phyloP scores from a whole-genome alignment of 2,888 invertebrate species.

The Watsonalla cultraria region DNA sequence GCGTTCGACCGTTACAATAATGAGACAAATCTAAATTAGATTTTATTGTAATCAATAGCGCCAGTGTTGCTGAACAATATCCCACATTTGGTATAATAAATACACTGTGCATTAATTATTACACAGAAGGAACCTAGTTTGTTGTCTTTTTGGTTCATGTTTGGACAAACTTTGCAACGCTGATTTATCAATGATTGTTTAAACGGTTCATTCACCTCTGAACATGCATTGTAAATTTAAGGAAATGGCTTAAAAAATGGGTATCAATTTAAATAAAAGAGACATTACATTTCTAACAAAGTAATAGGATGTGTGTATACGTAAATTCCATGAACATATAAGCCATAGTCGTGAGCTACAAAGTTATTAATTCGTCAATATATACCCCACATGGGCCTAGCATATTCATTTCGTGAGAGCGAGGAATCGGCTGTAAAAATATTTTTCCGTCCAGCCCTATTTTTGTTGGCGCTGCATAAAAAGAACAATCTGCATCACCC shows the following conservation, averaged over 20 bases:
- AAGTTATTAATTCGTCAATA: background rate
- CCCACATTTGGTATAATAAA: background rate
- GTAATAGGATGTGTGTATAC: too few relatives aligned
- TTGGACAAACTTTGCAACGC: background rate
- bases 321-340: too few relatives aligned
- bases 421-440: slow-evolving; percentile 29
- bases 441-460: slow-evolving; percentile 38
- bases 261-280: too few relatives aligned
- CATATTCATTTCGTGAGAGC: slow-evolving; percentile 5
- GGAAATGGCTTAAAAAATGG: too few relatives aligned
- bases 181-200: background rate
- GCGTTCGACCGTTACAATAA: slow-evolving; percentile 56
- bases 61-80: slow-evolving; percentile 1
- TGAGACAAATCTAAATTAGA: slow-evolving; percentile 28
- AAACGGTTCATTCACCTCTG: background rate
- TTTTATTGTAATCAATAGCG: slow-evolving; percentile 31
- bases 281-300: too few relatives aligned
- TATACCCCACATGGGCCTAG: background rate
- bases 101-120: background rate
- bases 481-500: slow-evolving; percentile 57
- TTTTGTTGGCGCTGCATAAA: slow-evolving; percentile 43
- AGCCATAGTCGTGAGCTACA: background rate
- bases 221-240: background rate
- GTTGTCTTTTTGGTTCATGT: background rate
- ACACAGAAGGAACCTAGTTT: background rate